A percentile compares a stretch with the other conserved stretches of the same genome.
These are phyloP conservation scores for Phodopus roborovskii DNA, from an alignment of 2,113 vertebrate species.

Conservation along the genomic window DNA sequence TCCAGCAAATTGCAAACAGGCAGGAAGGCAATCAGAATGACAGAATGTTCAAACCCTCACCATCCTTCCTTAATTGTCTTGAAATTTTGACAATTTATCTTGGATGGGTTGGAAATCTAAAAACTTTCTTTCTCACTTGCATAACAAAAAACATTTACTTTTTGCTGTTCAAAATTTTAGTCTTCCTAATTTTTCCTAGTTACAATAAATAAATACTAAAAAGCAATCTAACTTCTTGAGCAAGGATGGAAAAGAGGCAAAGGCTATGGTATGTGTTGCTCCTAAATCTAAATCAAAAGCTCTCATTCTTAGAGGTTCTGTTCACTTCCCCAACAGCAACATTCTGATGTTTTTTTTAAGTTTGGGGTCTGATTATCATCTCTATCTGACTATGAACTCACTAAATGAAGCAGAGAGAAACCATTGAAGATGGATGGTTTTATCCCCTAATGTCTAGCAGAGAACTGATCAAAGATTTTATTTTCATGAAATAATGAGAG, in stretches of 20 bases:
- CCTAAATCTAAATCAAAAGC: neutral
- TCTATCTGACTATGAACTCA: slow-evolving; percentile 23
- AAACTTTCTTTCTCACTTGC: neutral
- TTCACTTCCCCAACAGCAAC: neutral
- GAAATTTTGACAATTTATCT: slow-evolving; percentile 7
- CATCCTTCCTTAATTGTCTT: slow-evolving; percentile 7
- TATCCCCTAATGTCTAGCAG: neutral
- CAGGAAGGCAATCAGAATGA: neutral
- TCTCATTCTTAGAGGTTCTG: neutral
- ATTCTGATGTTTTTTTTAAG: neutral
- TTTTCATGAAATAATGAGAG: neutral
- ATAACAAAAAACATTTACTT: neutral
- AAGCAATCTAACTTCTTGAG: neutral
- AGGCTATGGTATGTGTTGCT: neutral
- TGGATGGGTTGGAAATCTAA: neutral
- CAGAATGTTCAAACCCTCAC: neutral
- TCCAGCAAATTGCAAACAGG: neutral
- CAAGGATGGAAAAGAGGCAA: neutral
- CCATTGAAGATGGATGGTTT: neutral
- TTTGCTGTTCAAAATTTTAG: neutral
- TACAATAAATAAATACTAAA: neutral
- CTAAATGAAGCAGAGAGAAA: neutral
- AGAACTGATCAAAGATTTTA: neutral
- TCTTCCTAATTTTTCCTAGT: neutral
- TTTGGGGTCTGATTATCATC: neutral